Evolutionary conservation across 2,797 vertebrate genomes (phyloP), one percentile per base, ranked within the genome.

Genomic region (Perodicticus potto): DNA sequence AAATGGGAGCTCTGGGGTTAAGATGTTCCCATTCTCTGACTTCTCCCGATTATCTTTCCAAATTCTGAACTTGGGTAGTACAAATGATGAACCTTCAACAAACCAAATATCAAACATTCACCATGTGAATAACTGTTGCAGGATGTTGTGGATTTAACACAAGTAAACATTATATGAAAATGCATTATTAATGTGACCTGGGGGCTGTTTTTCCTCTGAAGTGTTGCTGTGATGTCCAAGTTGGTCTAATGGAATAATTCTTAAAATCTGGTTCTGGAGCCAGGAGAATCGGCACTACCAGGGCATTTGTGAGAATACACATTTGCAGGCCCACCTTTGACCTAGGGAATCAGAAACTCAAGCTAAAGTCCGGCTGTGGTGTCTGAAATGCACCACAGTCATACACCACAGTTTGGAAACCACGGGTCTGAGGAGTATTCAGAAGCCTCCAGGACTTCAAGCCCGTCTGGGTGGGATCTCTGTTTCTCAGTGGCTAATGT

Each of bases 271-370:
- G 3, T 72, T 25, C 49, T 49, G 29, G 22, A 74, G 49, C 10
- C 22, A 5, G 6, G 16, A 82, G 17, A 93, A 92, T 67, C 57
- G 90, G 14, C 11, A 81, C 34, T 2, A 67, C 40, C 17, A 37
- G 22, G n/a, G 73, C 32, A 76, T 95, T 80, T 94, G 8, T 89
- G 85, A 93, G 73, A 86, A 93, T 27, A 73, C 37, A 49, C 25
- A 87, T 27, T 4, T 78, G 32, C 13, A 55, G 57, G 11, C 45
- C 19, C 13, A n/a, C 12, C 49, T 83, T 85, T 59, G 45, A 93
- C 55, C 49, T 22, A 4, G 19, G 40, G 8, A 95, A 86, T 95
- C 55, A 67, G 78, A 86, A 91, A 40, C 32, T 55, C 37, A 11
- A 32, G 43, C 19, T 80, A 11, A 93, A 14, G 7, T 32, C 40